A percentile compares a stretch with the other conserved stretches of the same genome.
Conservation (phyloP, 2,113 vertebrate genomes). For the Vulpes lagopus region DNA sequence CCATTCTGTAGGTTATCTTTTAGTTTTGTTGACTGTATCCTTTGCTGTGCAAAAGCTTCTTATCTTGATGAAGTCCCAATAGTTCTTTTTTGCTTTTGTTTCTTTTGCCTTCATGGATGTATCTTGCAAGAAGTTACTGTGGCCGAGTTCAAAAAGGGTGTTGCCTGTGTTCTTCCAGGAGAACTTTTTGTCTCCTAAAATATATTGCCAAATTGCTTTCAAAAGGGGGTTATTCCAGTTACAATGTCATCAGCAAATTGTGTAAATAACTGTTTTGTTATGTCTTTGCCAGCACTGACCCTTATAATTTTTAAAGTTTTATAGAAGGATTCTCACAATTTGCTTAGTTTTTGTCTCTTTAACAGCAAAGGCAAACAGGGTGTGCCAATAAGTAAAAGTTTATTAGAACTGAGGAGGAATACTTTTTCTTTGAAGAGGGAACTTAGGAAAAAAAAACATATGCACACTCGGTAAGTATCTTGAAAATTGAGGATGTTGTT, state of each 20-base stretch:
- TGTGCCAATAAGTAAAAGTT: neutral
- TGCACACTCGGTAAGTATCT: slow-evolving; percentile 38
- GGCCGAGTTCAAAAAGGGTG: too few relatives aligned
- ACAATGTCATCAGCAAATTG: neutral
- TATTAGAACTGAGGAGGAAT: neutral
- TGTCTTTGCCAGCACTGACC: neutral
- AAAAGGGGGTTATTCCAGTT: neutral
- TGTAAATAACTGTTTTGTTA: neutral
- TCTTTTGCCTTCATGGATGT: too few relatives aligned
- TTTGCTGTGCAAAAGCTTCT: too few relatives aligned
- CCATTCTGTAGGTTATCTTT: too few relatives aligned
- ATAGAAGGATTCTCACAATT: neutral
- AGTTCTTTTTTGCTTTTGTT: too few relatives aligned
- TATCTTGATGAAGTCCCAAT: too few relatives aligned
- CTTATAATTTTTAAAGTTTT: neutral
- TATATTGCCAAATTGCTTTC: neutral
- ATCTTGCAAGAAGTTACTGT: too few relatives aligned
- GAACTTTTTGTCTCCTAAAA: neutral
- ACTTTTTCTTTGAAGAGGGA: slow-evolving; percentile 68
- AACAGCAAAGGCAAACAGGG: neutral
- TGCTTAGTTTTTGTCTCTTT: slow-evolving; percentile 29
- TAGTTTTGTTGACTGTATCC: too few relatives aligned
- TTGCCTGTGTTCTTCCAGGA: neutral
- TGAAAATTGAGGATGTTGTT: slow-evolving; percentile 76
- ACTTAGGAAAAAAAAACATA: slow-evolving; percentile 28